These are phyloP conservation scores for Byasa hedistus DNA, from an alignment of 2,888 invertebrate genomes.

Conservation along the genomic window DNA sequence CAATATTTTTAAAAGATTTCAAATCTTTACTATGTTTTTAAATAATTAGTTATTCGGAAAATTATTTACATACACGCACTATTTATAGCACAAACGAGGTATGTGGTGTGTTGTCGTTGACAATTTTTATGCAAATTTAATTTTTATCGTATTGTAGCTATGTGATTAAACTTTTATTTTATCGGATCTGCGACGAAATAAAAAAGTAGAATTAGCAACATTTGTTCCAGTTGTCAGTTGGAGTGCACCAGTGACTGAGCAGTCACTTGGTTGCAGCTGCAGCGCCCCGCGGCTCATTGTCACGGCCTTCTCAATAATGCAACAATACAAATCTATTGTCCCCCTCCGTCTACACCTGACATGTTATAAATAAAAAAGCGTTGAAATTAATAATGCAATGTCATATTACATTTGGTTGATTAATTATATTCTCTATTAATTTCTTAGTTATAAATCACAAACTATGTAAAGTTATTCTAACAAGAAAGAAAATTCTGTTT, in stretches of 20 bases:
- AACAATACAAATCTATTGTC: slow-evolving; percentile 59
- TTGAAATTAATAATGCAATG: slow-evolving; percentile 12
- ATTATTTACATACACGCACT: too few relatives aligned
- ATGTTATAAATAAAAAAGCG: slow-evolving; percentile 34
- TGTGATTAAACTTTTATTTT: background rate
- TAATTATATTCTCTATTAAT: background rate
- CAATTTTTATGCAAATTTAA: background rate
- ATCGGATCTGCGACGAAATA: background rate
- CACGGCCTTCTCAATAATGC: slow-evolving; percentile 70
- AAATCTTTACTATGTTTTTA: too few relatives aligned
- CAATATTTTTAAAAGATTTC: too few relatives aligned
- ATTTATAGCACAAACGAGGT: too few relatives aligned
- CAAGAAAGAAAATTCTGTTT: background rate
- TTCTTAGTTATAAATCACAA: background rate
- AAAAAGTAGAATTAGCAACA: slow-evolving; percentile 48
- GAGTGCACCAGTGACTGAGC: slow-evolving; percentile 49
- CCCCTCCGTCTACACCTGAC: slow-evolving; percentile 38
- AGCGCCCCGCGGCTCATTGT: slow-evolving; percentile 44
- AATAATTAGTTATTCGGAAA: too few relatives aligned
- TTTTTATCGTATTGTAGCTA: background rate
- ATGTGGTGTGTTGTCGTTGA: background rate
- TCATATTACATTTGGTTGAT: slow-evolving; percentile 3
- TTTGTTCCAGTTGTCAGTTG: slow-evolving; percentile 66
- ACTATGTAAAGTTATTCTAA: background rate
- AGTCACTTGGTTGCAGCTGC: slow-evolving; percentile 66